phyloP scores from a whole-genome alignment of 1,140 invertebrate species.

The Drosophila jambulina region DNA sequence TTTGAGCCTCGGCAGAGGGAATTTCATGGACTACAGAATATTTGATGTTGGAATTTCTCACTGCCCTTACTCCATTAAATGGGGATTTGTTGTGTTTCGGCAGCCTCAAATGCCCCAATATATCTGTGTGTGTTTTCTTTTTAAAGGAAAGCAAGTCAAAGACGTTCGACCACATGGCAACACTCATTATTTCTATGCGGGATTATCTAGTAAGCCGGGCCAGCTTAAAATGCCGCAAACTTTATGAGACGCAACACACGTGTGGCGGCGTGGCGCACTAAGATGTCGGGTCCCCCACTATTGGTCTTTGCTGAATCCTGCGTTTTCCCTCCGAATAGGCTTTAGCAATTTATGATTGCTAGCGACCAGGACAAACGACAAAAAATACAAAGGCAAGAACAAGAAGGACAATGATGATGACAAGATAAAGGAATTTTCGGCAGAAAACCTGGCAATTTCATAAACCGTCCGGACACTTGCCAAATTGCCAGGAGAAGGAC shows the following conservation, averaged over 20 bases:
- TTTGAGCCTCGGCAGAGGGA: conserved; percentile 58
- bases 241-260: conserved; percentile 80
- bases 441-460: conserved; percentile 82
- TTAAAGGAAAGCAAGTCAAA: conserved; percentile 50
- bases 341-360: conserved; percentile 79
- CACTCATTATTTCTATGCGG: conserved; percentile 80
- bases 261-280: conserved; percentile 26
- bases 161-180: conserved; percentile 59
- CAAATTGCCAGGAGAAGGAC: conserved; percentile 65
- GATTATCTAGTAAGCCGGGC: conserved; percentile 74
- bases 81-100: conserved; percentile 62
- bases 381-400: conserved; percentile 16
- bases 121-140: conserved; percentile 51
- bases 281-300: not conserved
- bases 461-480: conserved; percentile 77
- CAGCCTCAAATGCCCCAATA: conserved; percentile 27
- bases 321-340: conserved; percentile 51
- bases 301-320: conserved; percentile 26
- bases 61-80: conserved; percentile 73
- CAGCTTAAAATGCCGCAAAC: conserved; percentile 81
- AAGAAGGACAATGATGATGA: conserved; percentile 39
- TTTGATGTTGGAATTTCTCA: conserved; percentile 66
- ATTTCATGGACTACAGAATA: conserved; percentile 78
- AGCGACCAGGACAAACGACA: conserved; percentile 35
- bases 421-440: conserved; percentile 49